phyloP scores from a whole-genome alignment of 2,888 invertebrate species.

The Cryptosula pallasiana region DNA sequence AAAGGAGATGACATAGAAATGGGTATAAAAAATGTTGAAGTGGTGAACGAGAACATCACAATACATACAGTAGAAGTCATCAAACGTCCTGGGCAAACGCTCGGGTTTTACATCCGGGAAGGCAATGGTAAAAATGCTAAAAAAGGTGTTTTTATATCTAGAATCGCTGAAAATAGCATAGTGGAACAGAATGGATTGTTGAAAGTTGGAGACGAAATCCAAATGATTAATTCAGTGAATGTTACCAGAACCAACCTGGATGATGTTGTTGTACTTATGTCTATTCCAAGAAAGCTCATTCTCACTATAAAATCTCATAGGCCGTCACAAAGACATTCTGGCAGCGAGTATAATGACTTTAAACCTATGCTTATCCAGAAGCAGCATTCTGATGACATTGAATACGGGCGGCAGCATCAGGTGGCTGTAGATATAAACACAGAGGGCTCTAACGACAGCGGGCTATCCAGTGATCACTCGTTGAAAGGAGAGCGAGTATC shows the following conservation, averaged over 20 bases:
- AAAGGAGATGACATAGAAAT: constrained; percentile 34
- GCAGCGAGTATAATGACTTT: neutral
- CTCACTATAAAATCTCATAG: constrained; percentile 67
- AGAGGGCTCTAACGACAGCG: constrained; percentile 33
- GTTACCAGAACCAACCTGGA: constrained; percentile 96
- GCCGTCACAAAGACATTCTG: neutral
- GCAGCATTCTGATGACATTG: neutral
- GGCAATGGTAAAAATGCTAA: constrained; percentile 94
- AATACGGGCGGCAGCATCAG: neutral
- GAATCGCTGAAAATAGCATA: constrained; percentile 90
- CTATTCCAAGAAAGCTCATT: constrained; percentile 90
- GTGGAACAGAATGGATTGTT: constrained; percentile 95
- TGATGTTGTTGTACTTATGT: constrained; percentile 99
- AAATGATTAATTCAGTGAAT: constrained; percentile 95
- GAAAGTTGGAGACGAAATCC: constrained; percentile 95
- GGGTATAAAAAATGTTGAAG: constrained; percentile 47
- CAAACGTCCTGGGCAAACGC: constrained; percentile 94
- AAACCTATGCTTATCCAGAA: neutral
- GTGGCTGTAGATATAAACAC: constrained; percentile 22
- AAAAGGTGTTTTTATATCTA: constrained; percentile 96
- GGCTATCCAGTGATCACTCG: constrained; percentile 31
- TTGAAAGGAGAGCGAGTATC: constrained; percentile 17
- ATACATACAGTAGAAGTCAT: constrained; percentile 80
- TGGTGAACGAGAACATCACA: constrained; percentile 42
- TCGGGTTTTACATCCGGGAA: constrained; percentile 95